Evolutionary conservation across 2,113 vertebrate species (phyloP), one percentile per base, ranked within the genome.

Genomic region (Etheostoma spectabile): DNA sequence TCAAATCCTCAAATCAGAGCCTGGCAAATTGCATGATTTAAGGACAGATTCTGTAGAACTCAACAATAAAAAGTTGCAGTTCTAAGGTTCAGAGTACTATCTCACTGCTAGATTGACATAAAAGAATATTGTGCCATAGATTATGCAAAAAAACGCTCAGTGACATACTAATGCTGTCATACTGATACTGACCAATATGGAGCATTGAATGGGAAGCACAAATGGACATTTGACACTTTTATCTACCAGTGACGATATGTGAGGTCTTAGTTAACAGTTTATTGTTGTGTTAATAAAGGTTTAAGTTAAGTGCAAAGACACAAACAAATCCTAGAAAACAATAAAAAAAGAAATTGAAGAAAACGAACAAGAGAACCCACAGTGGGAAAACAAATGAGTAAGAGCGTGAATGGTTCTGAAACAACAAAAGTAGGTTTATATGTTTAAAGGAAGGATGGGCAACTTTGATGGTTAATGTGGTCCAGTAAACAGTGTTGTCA

Each of bases 391-490:
- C 61, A 65, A 75, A 67, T 8, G 19, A 74, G 56, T 8, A 24
- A 52, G 46, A 70, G 46, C 1, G 33, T 49, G 35, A 59, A 62
- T 0, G 18, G n/a, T 8, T 46, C 35, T 19, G 19, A 80, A 71
- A 72, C 75, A 67, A 77, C 80, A 76, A 88, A 92, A 84, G 64
- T 1, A 70, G 0, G 22, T 51, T 56, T 60, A 19, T 70, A 27
- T 55, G 27, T 68, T 72, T 62, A 60, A 64, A 76, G 69, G 74
- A 61, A 45, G 72, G 64, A n/a, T 15, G 21, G 74, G 72, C 62
- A 63, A 21, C 87, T 92, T 90, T 91, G 80, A 90, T 79, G 84
- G 81, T 70, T 80, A 11, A 42, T 71, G 63, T 61, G 74, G 71
- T 51, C 42, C 7, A 76, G 61, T 88, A 87, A 87, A 88, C 63